Evolutionary conservation across 1,140 invertebrate species (phyloP).

Genomic region (Caenorhabditis elegans): DNA sequence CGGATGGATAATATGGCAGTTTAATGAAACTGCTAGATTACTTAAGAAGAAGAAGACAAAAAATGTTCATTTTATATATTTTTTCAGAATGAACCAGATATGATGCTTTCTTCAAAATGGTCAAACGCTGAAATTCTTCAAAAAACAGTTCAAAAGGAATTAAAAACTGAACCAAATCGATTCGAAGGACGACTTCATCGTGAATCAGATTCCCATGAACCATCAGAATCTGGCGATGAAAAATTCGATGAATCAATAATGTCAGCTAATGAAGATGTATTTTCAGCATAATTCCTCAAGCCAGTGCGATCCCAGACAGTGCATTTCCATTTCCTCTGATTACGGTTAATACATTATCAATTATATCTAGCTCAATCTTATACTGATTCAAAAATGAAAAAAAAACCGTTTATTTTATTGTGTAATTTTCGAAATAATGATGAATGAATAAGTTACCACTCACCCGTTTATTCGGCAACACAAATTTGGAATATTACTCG

Average conservation of each 20-base stretch:
- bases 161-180: neutral
- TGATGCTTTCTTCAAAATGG: constrained; percentile 20
- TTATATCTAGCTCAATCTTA: too few relatives aligned
- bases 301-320: too few relatives aligned
- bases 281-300: neutral
- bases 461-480: constrained; percentile 20
- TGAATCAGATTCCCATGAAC: neutral
- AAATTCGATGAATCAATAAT: constrained; percentile 5
- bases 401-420: neutral
- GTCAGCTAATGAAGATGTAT: constrained; percentile 15
- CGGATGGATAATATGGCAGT: too few relatives aligned
- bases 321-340: constrained; percentile 24
- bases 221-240: neutral
- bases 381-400: too few relatives aligned
- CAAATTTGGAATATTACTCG: neutral
- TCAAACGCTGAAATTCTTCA: constrained; percentile 11
- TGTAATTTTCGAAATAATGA: constrained; percentile 1
- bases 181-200: constrained; percentile 12
- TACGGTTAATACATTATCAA: constrained; percentile 11
- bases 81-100: constrained; percentile 22
- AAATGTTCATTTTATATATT: too few relatives aligned
- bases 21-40: too few relatives aligned
- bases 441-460: too few relatives aligned
- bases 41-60: too few relatives aligned
- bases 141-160: neutral